phyloP scores from a whole-genome alignment of 2,797 vertebrate species.

The Pipistrellus pygmaeus region DNA sequence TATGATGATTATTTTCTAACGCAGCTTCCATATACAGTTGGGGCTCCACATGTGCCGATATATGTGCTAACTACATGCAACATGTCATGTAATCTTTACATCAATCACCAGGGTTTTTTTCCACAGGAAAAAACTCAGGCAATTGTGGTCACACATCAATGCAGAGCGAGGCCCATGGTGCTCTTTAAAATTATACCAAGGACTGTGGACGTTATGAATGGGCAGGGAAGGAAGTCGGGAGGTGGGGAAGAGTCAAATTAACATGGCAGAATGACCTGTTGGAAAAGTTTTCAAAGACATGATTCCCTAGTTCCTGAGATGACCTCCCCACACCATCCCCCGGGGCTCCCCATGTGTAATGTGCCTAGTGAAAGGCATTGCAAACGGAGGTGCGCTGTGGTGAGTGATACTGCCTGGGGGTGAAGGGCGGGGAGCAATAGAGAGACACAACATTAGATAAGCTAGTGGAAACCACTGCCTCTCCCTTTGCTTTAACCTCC shows the following conservation, averaged over 20 bases:
- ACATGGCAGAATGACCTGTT: background rate
- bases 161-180: background rate
- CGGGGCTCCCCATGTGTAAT: too few species aligned
- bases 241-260: background rate
- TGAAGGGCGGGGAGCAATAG: background rate
- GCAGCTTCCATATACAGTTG: background rate
- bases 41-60: background rate
- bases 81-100: background rate
- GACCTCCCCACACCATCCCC: too few species aligned
- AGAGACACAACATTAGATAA: background rate
- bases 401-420: background rate
- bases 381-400: background rate
- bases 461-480: background rate
- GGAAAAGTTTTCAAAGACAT: background rate
- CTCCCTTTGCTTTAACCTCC: background rate
- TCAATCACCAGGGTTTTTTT: background rate
- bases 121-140: background rate
- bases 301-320: background rate
- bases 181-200: constrained; percentile 14
- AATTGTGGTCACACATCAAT: background rate
- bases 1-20: background rate
- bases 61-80: background rate
- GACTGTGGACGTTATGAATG: background rate
- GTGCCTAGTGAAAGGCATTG: background rate
- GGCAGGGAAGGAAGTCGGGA: background rate